Conservation (phyloP, 2,113 vertebrate species). For the Calidris pugnax region DNA sequence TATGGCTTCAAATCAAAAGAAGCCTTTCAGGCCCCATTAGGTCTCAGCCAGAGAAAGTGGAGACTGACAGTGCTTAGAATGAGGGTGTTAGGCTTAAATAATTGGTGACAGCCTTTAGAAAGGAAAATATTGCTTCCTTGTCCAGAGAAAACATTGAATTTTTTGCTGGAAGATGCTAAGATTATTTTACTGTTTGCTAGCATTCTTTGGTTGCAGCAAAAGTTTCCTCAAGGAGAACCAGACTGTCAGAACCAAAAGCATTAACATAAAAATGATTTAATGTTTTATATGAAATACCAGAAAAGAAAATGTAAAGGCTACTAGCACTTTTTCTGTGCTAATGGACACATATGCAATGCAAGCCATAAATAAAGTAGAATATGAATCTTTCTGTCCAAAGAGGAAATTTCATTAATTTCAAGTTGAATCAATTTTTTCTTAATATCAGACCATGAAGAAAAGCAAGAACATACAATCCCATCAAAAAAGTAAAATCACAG, state of each 20-base stretch:
- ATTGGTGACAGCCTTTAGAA: background rate
- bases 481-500: background rate
- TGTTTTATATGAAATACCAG: background rate
- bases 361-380: background rate
- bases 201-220: background rate
- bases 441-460: background rate
- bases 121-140: background rate
- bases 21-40: background rate
- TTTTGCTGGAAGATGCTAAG: background rate
- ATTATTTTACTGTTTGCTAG: background rate
- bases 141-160: background rate
- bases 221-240: background rate
- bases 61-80: background rate
- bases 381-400: background rate
- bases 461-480: background rate
- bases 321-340: background rate
- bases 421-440: background rate
- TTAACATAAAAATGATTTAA: background rate
- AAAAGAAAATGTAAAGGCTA: background rate
- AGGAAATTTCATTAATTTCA: background rate
- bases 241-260: background rate
- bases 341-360: background rate
- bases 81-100: background rate
- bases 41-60: background rate
- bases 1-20: background rate